phyloP scores from a whole-genome alignment of 2,888 invertebrate species.

The Melipona beecheii region DNA sequence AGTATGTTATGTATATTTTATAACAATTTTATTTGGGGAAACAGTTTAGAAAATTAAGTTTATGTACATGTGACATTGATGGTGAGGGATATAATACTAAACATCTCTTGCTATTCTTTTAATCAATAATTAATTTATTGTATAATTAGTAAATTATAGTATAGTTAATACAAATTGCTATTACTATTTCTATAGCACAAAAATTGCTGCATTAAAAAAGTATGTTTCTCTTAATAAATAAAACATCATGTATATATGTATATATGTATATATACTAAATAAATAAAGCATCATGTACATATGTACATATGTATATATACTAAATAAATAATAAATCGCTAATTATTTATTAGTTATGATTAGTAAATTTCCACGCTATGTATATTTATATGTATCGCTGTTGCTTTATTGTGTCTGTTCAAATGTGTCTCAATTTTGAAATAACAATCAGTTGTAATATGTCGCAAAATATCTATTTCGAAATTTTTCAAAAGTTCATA shows the following conservation, averaged over 20 bases:
- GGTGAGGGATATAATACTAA: neutral
- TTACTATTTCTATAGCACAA: no score
- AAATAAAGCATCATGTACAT: no score
- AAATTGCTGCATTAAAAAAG: no score
- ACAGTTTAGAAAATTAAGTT: neutral
- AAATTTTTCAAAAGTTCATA: no score
- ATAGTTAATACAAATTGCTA: no score
- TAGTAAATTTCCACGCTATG: neutral
- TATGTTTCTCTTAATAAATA: no score
- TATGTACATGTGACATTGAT: neutral
- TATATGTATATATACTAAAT: no score
- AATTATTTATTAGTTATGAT: neutral
- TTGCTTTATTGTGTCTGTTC: neutral
- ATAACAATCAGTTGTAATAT: neutral
- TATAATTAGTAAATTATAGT: no score
- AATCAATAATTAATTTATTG: no score
- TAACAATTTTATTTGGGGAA: neutral
- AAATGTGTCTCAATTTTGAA: neutral
- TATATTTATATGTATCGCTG: neutral
- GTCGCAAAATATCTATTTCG: neutral
- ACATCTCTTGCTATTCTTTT: neutral
- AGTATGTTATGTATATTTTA: no score
- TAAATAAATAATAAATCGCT: neutral
- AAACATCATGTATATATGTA: no score
- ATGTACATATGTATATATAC: neutral